Evolutionary conservation across 2,888 invertebrate species (phyloP), one percentile per base, ranked within the genome.

Genomic region (Caradrina clavipalpis): DNA sequence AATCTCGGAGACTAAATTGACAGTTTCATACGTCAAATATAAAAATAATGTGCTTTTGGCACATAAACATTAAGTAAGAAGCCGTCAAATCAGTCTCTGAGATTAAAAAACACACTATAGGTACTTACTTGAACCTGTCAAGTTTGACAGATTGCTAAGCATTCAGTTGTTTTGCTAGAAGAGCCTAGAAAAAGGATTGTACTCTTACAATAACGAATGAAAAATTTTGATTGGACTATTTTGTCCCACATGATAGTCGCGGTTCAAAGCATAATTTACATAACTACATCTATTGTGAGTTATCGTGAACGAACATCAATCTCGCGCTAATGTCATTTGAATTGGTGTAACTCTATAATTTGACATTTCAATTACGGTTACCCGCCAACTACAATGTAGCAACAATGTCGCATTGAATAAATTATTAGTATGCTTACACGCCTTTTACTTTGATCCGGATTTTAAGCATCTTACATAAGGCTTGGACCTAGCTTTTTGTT

Each of bases 361-460:
- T 77, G 70, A 72, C 62, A 64, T 76, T 66, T 62, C 72, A 70
- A 81, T 78, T 76, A 64, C 47, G 11, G 77, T 70, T 74, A 73
- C 69, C 69, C 61, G 60, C 51, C 55, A 58, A 71, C 51, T 64
- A 55, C 66, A 59, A 45, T 47, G 58, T 45, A 10, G 60, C 62
- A 63, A 71, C 74, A 80, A 69, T 59, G 65, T 73, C 79, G 59
- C 73, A 69, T 70, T 79, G 64, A 78, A 79, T 80, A 79, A 76
- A 81, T 79, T 75, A 82, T 69, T 77, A 42, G 55, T 66, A 65
- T 65, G 72, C 45, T 45, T 31, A 66, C 68, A 47, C 63, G 62
- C 71, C 84, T 83, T 69, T 81, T 80, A 80, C 79, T 78, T 63
- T 71, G 82, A 81, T 79, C 76, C 83, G 81, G 76, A 78, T 80